phyloP scores from a whole-genome alignment of 1,140 invertebrate species.

The Rhopalosiphum padi region DNA sequence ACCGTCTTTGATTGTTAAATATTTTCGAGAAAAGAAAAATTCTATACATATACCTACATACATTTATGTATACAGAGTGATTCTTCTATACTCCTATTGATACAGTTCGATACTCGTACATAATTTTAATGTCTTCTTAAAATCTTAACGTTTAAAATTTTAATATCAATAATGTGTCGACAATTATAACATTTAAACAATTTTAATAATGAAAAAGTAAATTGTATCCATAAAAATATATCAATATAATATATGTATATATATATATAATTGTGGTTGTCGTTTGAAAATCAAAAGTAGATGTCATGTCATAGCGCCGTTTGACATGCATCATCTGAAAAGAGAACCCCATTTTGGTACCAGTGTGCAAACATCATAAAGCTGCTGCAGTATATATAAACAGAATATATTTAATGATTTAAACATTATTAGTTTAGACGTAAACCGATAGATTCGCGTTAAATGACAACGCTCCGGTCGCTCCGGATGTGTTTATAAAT shows the following conservation, averaged over 20 bases:
- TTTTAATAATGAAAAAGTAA: not conserved
- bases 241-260: not conserved
- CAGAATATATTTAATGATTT: not conserved
- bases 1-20: conserved; percentile 14
- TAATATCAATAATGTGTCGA: not conserved
- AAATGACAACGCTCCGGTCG: not conserved
- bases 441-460: not conserved
- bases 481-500: not conserved
- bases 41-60: not conserved
- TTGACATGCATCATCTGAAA: not conserved
- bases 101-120: not conserved
- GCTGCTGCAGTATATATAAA: not conserved
- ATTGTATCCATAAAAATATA: not conserved
- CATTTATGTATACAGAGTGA: not conserved
- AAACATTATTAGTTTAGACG: not conserved
- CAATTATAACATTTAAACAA: not conserved
- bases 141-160: too few species aligned
- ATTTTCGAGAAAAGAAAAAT: not conserved
- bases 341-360: not conserved
- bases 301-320: not conserved
- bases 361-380: not conserved
- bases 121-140: not conserved
- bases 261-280: not conserved
- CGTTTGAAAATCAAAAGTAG: not conserved
- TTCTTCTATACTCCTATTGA: not conserved